phyloP scores from a whole-genome alignment of 1,140 invertebrate genomes.

The Bombyx mori region DNA sequence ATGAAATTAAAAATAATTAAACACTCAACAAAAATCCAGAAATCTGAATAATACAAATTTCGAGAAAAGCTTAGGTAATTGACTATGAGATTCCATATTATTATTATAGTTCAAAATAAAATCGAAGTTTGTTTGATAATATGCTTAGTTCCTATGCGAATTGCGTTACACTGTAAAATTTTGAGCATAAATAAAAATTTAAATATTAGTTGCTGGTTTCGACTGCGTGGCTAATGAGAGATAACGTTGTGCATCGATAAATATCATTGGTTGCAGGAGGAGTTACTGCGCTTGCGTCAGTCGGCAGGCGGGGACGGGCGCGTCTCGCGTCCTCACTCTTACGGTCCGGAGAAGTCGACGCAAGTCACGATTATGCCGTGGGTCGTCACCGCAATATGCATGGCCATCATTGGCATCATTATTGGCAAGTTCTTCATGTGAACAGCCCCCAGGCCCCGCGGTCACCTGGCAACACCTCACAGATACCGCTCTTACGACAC shows the following conservation, averaged over 20 bases:
- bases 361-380: conserved; percentile 68
- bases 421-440: conserved; percentile 75
- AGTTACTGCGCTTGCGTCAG: conserved; percentile 71
- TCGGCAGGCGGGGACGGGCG: conserved; percentile 40
- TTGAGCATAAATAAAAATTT: neutral
- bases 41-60: no score
- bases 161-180: no score
- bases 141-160: neutral
- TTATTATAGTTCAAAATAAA: no score
- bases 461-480: conserved; percentile 37
- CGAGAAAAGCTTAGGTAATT: no score
- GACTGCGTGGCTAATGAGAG: neutral
- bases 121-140: neutral
- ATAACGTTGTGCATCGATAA: neutral
- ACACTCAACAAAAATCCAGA: no score
- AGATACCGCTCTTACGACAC: conserved; percentile 44
- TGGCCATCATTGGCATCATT: conserved; percentile 71
- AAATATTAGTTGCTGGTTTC: neutral
- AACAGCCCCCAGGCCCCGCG: conserved; percentile 39
- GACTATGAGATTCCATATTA: no score
- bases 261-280: conserved; percentile 55
- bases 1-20: no score
- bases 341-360: conserved; percentile 53
- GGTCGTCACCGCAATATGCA: conserved; percentile 67
- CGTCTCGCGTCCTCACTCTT: conserved; percentile 47